These are phyloP conservation scores for Hylaeus volcanicus DNA, from an alignment of 1,140 invertebrate genomes.

Conservation along the genomic window DNA sequence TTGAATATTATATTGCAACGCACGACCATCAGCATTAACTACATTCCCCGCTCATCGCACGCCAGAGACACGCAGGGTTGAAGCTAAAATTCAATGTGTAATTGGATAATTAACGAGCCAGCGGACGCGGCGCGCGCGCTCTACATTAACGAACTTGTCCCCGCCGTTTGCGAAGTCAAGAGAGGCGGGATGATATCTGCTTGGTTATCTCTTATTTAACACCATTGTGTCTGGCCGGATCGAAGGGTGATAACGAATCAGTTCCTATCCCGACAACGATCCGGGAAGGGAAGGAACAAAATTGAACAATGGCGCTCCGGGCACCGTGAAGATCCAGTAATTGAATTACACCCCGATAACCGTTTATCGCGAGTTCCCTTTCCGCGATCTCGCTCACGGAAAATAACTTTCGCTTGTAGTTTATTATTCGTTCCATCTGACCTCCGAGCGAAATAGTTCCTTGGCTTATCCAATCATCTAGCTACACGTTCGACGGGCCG, in stretches of 20 bases:
- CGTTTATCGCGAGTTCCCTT: conserved; percentile 67
- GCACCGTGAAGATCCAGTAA: conserved; percentile 76
- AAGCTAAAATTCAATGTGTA: conserved; percentile 42
- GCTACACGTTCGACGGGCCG: conserved; percentile 24
- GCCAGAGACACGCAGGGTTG: not conserved
- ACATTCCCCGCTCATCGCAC: not conserved
- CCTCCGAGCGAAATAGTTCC: conserved; percentile 42
- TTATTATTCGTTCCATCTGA: conserved; percentile 16
- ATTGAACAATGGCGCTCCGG: conserved; percentile 74
- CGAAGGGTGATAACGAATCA: conserved; percentile 75
- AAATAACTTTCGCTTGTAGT: conserved; percentile 58
- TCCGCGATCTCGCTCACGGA: conserved; percentile 34
- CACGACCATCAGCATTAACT: not conserved
- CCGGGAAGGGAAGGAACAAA: conserved; percentile 56
- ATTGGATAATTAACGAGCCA: conserved; percentile 59
- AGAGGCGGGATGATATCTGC: conserved; percentile 59
- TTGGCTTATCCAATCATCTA: conserved; percentile 36
- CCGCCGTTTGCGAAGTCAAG: conserved; percentile 44
- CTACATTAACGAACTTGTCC: conserved; percentile 60
- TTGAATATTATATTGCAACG: not conserved
- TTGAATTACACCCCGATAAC: conserved; percentile 78
- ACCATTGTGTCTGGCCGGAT: conserved; percentile 71
- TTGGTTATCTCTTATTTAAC: conserved; percentile 74
- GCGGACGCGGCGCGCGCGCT: not conserved
- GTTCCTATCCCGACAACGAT: conserved; percentile 36